phyloP scores from a whole-genome alignment of 35 echinoderm and acorn worm species.

The Chiridota heheva region DNA sequence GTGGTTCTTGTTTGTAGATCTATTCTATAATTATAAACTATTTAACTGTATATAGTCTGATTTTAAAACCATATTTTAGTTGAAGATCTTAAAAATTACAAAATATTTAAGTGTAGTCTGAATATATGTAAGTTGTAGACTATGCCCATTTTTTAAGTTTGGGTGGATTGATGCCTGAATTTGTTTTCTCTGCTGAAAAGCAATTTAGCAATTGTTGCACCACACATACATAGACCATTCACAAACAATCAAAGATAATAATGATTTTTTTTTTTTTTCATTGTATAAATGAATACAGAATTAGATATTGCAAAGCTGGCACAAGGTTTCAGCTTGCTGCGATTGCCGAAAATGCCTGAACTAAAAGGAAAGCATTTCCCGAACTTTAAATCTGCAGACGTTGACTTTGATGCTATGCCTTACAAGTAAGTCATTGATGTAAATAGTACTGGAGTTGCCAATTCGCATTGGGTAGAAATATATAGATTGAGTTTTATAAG shows the following conservation, averaged over 20 bases:
- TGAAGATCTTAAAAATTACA: too few species aligned
- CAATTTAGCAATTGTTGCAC: neutral
- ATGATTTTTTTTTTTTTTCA: slow-evolving; percentile 3
- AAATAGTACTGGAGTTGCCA: neutral
- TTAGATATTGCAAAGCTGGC: slow-evolving; percentile 75
- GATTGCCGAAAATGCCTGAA: slow-evolving; percentile 94
- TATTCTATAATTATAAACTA: too few species aligned
- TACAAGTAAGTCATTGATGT: slow-evolving; percentile 67
- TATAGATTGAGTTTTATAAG: neutral
- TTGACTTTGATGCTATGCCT: slow-evolving; percentile 71
- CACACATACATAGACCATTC: neutral
- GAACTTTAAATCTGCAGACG: slow-evolving; percentile 58
- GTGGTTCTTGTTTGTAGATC: too few species aligned
- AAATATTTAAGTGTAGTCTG: too few species aligned
- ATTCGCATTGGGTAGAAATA: too few species aligned
- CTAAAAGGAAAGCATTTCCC: slow-evolving; percentile 70
- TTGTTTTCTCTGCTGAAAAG: too few species aligned
- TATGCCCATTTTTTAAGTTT: too few species aligned
- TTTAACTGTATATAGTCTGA: too few species aligned
- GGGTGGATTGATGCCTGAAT: too few species aligned
- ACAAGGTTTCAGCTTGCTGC: slow-evolving; percentile 74
- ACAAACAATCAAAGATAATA: neutral
- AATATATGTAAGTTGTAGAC: too few species aligned
- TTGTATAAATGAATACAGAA: slow-evolving; percentile 25
- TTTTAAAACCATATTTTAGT: too few species aligned